Base-by-base conservation (phyloP, 2,797 vertebrate species). In the Novumbra hubbsi region DNA sequence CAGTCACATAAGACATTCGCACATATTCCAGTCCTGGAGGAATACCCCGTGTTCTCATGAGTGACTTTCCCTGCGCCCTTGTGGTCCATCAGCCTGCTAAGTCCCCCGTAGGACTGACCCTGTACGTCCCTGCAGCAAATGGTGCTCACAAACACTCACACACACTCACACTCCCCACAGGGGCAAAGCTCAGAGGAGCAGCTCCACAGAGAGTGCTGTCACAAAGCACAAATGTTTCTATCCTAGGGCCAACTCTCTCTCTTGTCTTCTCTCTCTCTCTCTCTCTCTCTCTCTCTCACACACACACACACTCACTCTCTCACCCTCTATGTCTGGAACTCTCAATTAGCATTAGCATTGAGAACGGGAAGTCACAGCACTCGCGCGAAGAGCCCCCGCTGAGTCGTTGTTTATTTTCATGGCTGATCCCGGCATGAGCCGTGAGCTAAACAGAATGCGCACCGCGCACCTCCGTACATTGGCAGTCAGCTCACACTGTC, bases 341-440 rank as follows among this genome's bases (percentile, higher is more conserved):
- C 71, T 48, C 57, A 48, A 32, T 41, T 5, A 83, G 80, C 5
- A 60, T 92, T 91, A 81, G 90, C 85, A 91, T 90, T 88, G 90
- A 14, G 65, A 78, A 92, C 3, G 14, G 75, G 68, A 70, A 85
- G 88, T 90, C 87, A 88, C 77, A 67, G 76, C 83, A 76, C 79
- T 81, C 84, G 78, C 70, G 71, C 73, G 4, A 78, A 81, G 84
- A 68, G 76, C 55, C 76, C 76, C 81, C 82, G 76, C 21, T n/a
- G 74, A 75, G 75, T 80, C 78, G 80, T 78, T 76, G 75, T 85
- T 84, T 83, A 80, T 81, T 85, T 83, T 86, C 70, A 75, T n/a
- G n/a, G n/a, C n/a, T n/a, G n/a, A n/a, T n/a, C n/a, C n/a, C n/a
- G n/a, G n/a, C n/a, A n/a, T 28, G 28, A n/a, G 45, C 27, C n/a